Conservation (phyloP, 2,888 invertebrate species). For the Nezara viridula region DNA sequence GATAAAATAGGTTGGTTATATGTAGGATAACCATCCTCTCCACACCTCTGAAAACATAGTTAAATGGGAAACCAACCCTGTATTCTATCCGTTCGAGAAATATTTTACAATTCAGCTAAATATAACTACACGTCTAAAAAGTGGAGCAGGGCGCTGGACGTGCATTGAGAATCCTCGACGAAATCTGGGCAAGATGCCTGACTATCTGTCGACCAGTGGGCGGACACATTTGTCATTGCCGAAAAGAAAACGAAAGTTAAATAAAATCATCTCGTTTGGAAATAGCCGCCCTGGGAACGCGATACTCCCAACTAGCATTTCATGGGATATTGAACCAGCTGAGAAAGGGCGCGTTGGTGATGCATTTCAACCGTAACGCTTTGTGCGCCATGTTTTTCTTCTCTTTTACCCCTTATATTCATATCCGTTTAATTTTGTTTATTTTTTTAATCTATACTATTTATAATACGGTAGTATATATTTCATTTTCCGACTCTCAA, state of each 20-base stretch:
- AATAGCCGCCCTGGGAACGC: not conserved
- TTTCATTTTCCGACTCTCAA: too few species aligned
- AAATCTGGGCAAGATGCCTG: slow-evolving; percentile 5
- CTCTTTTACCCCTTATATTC: too few species aligned
- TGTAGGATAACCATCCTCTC: too few species aligned
- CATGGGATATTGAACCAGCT: not conserved
- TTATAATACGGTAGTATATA: too few species aligned
- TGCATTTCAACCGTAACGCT: not conserved
- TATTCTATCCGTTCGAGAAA: not conserved
- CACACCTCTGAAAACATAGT: too few species aligned
- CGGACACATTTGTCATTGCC: not conserved
- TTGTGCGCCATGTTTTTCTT: too few species aligned
- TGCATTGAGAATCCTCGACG: not conserved
- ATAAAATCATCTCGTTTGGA: not conserved
- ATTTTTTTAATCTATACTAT: too few species aligned
- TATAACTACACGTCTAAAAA: not conserved
- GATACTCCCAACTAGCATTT: not conserved
- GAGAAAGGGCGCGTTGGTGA: not conserved
- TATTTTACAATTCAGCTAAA: not conserved
- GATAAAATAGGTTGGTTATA: too few species aligned
- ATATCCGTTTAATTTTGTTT: too few species aligned
- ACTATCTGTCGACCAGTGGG: not conserved
- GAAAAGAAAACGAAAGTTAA: slow-evolving; percentile 4
- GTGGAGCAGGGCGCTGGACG: not conserved
- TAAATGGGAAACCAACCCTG: too few species aligned